phyloP scores from a whole-genome alignment of 2,113 vertebrate species.

The Hyla sarda region DNA sequence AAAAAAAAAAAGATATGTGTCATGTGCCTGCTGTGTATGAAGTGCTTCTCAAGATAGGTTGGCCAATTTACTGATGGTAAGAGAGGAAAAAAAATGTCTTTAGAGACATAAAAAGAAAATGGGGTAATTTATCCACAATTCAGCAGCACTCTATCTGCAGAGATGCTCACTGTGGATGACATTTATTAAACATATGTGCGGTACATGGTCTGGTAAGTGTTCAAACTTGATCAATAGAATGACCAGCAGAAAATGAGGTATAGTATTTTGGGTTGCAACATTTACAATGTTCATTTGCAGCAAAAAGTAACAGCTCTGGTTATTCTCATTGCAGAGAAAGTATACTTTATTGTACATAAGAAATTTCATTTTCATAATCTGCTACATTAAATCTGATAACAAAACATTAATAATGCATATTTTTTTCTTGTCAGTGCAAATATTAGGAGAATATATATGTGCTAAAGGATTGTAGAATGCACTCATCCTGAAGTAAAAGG shows the following conservation, averaged over 20 bases:
- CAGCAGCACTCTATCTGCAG: slow-evolving; percentile 44
- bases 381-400: neutral
- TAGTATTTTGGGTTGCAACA: neutral
- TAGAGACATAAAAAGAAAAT: slow-evolving; percentile 53
- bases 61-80: slow-evolving; percentile 51
- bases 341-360: neutral
- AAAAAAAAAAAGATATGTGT: slow-evolving; percentile 31
- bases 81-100: slow-evolving; percentile 35
- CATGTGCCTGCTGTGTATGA: slow-evolving; percentile 25
- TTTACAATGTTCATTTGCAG: neutral
- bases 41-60: slow-evolving; percentile 36
- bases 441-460: neutral
- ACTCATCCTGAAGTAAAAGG: neutral
- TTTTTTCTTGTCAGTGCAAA: neutral
- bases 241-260: slow-evolving; percentile 15
- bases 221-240: slow-evolving; percentile 29
- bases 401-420: neutral
- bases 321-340: neutral
- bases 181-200: slow-evolving; percentile 47
- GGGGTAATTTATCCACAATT: slow-evolving; percentile 52
- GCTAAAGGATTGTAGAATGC: slow-evolving; percentile 9
- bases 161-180: slow-evolving; percentile 38
- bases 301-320: neutral
- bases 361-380: slow-evolving; percentile 2
- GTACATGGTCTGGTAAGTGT: slow-evolving; percentile 25